Evolutionary conservation across 2,113 vertebrate genomes (phyloP).

Genomic region (Penelope pileata): DNA sequence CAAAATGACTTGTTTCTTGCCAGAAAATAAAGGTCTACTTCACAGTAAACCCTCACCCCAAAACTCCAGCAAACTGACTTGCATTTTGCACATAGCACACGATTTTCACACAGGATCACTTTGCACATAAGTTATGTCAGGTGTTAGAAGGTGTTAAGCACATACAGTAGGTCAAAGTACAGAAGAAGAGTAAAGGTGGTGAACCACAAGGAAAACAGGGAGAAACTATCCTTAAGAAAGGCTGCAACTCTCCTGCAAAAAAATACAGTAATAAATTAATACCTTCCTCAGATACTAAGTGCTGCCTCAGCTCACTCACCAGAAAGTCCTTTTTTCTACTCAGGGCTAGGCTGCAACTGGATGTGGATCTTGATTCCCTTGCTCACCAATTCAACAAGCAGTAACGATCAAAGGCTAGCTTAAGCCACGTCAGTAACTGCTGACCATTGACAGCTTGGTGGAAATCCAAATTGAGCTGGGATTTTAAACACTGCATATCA

Average conservation of each 20-base stretch:
- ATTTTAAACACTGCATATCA: not conserved
- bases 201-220: not conserved
- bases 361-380: not conserved
- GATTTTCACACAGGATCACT: not conserved
- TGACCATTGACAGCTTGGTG: not conserved
- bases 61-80: not conserved
- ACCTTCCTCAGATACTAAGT: not conserved
- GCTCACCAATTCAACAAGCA: not conserved
- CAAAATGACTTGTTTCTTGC: not conserved
- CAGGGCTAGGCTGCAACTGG: not conserved
- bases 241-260: not conserved
- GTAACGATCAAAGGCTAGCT: not conserved
- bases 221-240: constrained; percentile 40
- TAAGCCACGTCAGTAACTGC: not conserved
- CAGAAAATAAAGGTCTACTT: not conserved
- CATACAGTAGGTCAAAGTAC: not conserved
- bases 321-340: not conserved
- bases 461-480: not conserved
- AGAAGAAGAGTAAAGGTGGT: not conserved
- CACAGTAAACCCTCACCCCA: not conserved
- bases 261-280: not conserved
- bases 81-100: not conserved
- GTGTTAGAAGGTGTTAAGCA: not conserved
- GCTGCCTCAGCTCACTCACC: not conserved
- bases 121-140: not conserved